phyloP scores from a whole-genome alignment of 2,797 vertebrate species.

The Melanotaenia pygmaea region DNA sequence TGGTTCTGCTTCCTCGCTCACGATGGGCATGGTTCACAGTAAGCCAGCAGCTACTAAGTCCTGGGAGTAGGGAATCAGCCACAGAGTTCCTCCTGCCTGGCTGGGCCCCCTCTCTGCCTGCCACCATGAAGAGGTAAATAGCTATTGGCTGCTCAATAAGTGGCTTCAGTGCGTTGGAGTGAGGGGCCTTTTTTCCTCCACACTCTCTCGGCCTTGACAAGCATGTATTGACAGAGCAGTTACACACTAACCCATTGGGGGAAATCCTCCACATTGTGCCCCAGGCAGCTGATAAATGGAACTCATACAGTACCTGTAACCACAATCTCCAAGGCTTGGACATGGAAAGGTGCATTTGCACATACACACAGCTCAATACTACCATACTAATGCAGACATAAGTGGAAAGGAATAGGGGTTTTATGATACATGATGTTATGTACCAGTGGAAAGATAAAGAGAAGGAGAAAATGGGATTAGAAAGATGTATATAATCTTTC shows the following conservation, averaged over 20 bases:
- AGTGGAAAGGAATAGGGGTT: conserved; percentile 41
- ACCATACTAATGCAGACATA: conserved; percentile 52
- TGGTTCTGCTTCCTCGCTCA: conserved; percentile 68
- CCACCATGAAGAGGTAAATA: conserved; percentile 90
- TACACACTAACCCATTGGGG: conserved; percentile 93
- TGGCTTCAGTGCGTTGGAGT: conserved; percentile 92
- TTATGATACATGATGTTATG: conserved; percentile 58
- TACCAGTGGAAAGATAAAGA: conserved; percentile 22
- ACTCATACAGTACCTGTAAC: conserved; percentile 85
- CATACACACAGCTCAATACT: conserved; percentile 61
- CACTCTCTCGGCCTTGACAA: conserved; percentile 92
- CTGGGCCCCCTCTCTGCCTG: conserved; percentile 72
- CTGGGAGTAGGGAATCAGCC: conserved; percentile 57
- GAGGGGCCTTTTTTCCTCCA: conserved; percentile 85
- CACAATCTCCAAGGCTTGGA: conserved; percentile 71
- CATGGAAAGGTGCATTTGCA: conserved; percentile 60
- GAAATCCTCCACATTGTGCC: conserved; percentile 87
- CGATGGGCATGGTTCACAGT: conserved; percentile 50
- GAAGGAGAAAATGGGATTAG: conserved; percentile 31
- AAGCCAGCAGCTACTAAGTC: conserved; percentile 42
- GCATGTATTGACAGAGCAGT: conserved; percentile 97
- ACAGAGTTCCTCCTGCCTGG: conserved; percentile 57
- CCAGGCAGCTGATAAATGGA: conserved; percentile 88
- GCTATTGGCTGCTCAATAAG: conserved; percentile 99
- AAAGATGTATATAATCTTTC: conserved; percentile 15